Conservation (phyloP, 2,888 invertebrate genomes). For the Cerceris ruficornis region DNA sequence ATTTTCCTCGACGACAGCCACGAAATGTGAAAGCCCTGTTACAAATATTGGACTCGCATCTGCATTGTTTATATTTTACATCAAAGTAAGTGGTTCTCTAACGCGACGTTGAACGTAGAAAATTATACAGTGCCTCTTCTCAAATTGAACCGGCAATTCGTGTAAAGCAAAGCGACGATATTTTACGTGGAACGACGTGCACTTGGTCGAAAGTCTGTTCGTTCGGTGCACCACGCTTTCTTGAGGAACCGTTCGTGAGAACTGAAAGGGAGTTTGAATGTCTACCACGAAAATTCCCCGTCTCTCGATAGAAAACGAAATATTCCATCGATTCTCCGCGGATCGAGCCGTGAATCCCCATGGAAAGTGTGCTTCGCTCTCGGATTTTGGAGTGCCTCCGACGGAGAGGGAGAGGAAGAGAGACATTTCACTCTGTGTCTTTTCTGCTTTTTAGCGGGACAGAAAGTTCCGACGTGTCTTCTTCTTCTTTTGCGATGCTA, state of each 20-base stretch:
- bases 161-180: background rate
- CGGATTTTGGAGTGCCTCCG: constrained; percentile 13
- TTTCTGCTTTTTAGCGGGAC: background rate
- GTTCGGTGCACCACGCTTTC: background rate
- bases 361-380: constrained; percentile 3
- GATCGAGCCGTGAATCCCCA: constrained; percentile 22
- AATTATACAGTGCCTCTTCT: no score
- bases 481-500: background rate
- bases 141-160: background rate
- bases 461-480: background rate
- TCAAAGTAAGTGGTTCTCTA: no score
- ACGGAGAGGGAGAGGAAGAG: no score
- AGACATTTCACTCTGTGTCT: background rate
- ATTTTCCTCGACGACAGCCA: no score
- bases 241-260: background rate
- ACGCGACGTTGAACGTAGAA: no score
- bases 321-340: background rate
- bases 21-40: no score
- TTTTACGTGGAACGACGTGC: background rate
- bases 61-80: no score
- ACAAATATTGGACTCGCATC: no score
- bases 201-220: constrained; percentile 15
- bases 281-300: constrained; percentile 28
- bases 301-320: constrained; percentile 8
- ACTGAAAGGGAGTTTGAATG: constrained; percentile 22